Evolutionary conservation across 1,140 invertebrate genomes (phyloP), one percentile per base, ranked within the genome.

Genomic region (Drosophila nebulosa): DNA sequence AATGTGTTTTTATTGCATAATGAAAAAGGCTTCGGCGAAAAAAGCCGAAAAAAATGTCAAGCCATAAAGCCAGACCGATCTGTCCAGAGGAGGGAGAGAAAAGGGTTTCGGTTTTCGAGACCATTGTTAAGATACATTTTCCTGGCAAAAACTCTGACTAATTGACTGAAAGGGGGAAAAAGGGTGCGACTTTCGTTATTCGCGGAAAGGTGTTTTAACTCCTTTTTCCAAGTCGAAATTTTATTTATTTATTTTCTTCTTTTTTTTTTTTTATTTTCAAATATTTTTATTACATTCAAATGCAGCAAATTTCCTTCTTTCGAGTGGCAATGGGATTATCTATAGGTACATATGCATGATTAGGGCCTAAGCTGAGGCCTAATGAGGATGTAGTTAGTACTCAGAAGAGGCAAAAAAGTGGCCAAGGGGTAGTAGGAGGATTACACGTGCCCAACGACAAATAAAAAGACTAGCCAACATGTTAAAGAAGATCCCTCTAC

Each of bases 161-260:
- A 86, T 86, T 86, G 81, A 86, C 81, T 86, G 74, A 86, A 86
- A 86, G 81, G 80, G 81, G 78, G 2, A 46, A 42, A 46, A 46
- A 46, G 39, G 39, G 39, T 46, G 39, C 39, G 39, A 46, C 16
- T 46, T 46, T 46, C n/a, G 39, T 3, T n/a, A 21, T 46, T 46
- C 39, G 39, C 39, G 39, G 39, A 46, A 46, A 46, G 39, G 39
- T 46, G 39, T 46, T 46, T 70, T 70, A 74, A 74, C 72, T 74
- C 68, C 62, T 74, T 74, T 58, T 14, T 77, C 67, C 60, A 39
- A 69, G 57, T 59, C 36, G 39, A 52, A 16, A 21, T 36, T 36
- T 36, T 36, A 36, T 36, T n/a, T n/a, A n/a, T 46, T 21, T 30
- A 10, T 10, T 30, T 30, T 30, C 27, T 9, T 30, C 26, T 5